Evolutionary conservation across 2,888 invertebrate genomes (phyloP).

Genomic region (Glyphotaelius pellucidus): DNA sequence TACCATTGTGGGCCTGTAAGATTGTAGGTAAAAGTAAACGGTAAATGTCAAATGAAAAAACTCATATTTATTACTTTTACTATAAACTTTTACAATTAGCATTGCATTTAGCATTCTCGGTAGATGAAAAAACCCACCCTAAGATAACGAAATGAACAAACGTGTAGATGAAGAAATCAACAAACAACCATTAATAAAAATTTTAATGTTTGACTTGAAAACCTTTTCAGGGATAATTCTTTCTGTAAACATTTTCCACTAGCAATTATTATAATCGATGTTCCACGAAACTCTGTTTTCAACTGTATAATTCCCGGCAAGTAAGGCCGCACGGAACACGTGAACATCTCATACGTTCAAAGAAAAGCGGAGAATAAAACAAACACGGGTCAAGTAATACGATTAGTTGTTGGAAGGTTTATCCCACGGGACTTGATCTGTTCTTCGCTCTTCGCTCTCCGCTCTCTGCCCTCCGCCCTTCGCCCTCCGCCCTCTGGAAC

Average conservation of each 20-base stretch:
- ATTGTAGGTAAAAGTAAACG: too few species aligned
- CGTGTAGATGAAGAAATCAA: too few species aligned
- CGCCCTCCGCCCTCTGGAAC: background rate
- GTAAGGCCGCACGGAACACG: background rate
- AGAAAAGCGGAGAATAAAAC: constrained; percentile 4
- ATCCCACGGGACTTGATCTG: constrained; percentile 19
- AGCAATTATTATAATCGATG: background rate
- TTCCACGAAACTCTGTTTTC: background rate
- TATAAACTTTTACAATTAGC: too few species aligned
- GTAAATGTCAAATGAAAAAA: too few species aligned
- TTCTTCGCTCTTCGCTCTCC: background rate
- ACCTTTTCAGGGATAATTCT: background rate
- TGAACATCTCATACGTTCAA: constrained; percentile 8
- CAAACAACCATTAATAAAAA: too few species aligned
- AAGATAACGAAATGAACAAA: too few species aligned
- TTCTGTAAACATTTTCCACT: background rate
- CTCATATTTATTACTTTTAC: too few species aligned
- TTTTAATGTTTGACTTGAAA: too few species aligned
- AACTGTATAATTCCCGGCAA: background rate
- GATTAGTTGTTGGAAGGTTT: constrained; percentile 24
- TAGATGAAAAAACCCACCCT: too few species aligned
- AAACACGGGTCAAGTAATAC: constrained; percentile 27
- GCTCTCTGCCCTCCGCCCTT: background rate
- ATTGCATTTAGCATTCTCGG: too few species aligned
- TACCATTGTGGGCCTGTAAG: too few species aligned